Evolutionary conservation across 2,113 vertebrate species (phyloP), one percentile per base, ranked within the genome.

Genomic region (Mandrillus leucophaeus): DNA sequence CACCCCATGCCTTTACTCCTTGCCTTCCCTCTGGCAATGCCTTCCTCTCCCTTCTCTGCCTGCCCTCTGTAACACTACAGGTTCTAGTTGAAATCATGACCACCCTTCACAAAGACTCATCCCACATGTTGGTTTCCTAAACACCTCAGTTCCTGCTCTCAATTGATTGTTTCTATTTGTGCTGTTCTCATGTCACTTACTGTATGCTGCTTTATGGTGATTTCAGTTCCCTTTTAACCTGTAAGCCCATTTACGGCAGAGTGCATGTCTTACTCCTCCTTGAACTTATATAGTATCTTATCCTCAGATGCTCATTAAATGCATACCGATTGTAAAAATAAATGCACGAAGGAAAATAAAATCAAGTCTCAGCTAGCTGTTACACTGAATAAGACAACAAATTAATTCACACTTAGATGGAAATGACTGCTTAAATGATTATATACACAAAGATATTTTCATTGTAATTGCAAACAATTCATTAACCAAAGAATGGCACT

Each of bases 331-430:
- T 55, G 18, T 88, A 87, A 93, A 2, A 79, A 83, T 59, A 89
- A 83, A 92, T n/a, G 55, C 27, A 70, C 16, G 23, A 90, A 86
- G 11, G 85, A 59, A 86, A 97, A 75, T 14, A 52, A 90, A 94
- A 94, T 50, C 16, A 87, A 11, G 20, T 14, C 64, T 80, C 11
- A 40, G 35, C 30, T 52, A 50, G 13, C 17, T 89, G 38, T 89
- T 88, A 52, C 3, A 32, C 4, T 89, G 32, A 79, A 35, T 43
- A 70, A 79, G 32, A 89, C 22, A 45, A 40, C 45, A 90, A 76
- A 20, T 78, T 92, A 16, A 78, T 66, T 97, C 38, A 59, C 6
- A 81, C 35, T 45, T 57, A 55, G 43, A 57, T 61, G 23, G 80
- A 84, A 96, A 76, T 70, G 40, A 72, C 17, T 52, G 35, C 27